These are phyloP conservation scores for Drosophila suboccidentalis DNA, from an alignment of 2,888 invertebrate species.

Conservation along the genomic window DNA sequence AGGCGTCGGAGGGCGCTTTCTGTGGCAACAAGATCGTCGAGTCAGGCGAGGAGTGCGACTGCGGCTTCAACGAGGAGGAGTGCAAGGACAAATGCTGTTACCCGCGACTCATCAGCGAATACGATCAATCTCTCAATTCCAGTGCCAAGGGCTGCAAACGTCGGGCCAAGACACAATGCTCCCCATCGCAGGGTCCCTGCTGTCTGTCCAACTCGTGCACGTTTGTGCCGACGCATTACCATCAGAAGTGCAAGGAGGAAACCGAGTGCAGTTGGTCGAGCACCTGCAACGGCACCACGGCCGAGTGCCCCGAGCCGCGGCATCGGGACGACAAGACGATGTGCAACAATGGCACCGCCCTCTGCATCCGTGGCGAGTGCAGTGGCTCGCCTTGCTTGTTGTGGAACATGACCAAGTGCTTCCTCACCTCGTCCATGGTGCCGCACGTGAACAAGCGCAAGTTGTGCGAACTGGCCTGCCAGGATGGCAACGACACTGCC, in stretches of 20 bases:
- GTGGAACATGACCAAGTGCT: conserved; percentile 98
- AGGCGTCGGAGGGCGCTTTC: conserved; percentile 96
- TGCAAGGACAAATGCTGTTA: conserved; percentile 98
- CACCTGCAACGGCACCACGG: conserved; percentile 93
- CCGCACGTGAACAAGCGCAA: conserved; percentile 92
- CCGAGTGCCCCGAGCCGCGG: conserved; percentile 94
- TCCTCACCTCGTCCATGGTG: conserved; percentile 92
- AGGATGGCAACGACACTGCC: conserved; percentile 90
- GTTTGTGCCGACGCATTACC: conserved; percentile 89
- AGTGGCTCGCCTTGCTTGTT: conserved; percentile 97
- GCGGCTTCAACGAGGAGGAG: conserved; percentile 96
- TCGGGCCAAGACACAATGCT: conserved; percentile 90
- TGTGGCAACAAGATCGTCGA: conserved; percentile 99
- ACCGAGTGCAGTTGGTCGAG: conserved; percentile 96
- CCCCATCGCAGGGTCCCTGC: conserved; percentile 99
- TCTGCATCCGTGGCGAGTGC: conserved; percentile 96
- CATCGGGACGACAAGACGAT: conserved; percentile 95
- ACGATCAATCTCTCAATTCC: conserved; percentile 89
- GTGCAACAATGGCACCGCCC: conserved; percentile 96
- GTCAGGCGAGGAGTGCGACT: conserved; percentile 98
- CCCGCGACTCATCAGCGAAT: conserved; percentile 91
- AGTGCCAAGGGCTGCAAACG: conserved; percentile 93
- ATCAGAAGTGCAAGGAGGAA: conserved; percentile 92
- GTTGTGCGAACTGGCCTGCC: conserved; percentile 98
- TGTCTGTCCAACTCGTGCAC: conserved; percentile 92